Conservation (phyloP, 2,797 vertebrate genomes). For the Ataeniobius toweri region DNA sequence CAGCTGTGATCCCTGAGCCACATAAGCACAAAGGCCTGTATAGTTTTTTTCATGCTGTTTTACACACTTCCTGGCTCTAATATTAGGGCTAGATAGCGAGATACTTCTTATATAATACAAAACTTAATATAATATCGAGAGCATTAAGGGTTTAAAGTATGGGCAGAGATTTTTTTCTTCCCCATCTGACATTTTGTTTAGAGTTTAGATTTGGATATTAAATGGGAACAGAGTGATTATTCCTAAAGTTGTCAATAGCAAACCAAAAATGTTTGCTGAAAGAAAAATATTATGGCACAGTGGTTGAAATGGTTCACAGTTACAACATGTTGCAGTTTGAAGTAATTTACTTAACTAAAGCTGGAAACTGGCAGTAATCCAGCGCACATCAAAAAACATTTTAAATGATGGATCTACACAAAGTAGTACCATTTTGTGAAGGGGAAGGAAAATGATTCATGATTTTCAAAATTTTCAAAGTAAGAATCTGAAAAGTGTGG, state of each 20-base stretch:
- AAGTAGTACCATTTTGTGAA: not conserved
- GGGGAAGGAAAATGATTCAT: not conserved
- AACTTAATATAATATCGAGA: not conserved
- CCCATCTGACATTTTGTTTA: not conserved
- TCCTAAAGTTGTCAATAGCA: not conserved
- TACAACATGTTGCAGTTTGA: not conserved
- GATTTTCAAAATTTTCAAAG: not conserved
- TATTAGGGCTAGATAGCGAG: slow-evolving; percentile 6
- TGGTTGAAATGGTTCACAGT: not conserved
- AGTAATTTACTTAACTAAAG: not conserved
- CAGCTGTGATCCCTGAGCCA: slow-evolving; percentile 52
- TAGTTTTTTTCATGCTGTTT: slow-evolving; percentile 41
- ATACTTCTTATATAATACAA: slow-evolving; percentile 11
- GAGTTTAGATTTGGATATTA: not conserved
- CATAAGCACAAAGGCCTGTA: slow-evolving; percentile 44
- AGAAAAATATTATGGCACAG: not conserved
- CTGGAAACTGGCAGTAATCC: not conserved
- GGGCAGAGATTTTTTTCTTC: too few species aligned
- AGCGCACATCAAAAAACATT: not conserved
- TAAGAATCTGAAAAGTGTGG: not conserved
- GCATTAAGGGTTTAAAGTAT: not conserved
- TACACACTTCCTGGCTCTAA: slow-evolving; percentile 30
- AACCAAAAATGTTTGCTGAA: not conserved
- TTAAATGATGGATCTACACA: not conserved
- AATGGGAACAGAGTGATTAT: not conserved